Evolutionary conservation across 2,797 vertebrate genomes (phyloP).

Genomic region (Melanitta fusca): DNA sequence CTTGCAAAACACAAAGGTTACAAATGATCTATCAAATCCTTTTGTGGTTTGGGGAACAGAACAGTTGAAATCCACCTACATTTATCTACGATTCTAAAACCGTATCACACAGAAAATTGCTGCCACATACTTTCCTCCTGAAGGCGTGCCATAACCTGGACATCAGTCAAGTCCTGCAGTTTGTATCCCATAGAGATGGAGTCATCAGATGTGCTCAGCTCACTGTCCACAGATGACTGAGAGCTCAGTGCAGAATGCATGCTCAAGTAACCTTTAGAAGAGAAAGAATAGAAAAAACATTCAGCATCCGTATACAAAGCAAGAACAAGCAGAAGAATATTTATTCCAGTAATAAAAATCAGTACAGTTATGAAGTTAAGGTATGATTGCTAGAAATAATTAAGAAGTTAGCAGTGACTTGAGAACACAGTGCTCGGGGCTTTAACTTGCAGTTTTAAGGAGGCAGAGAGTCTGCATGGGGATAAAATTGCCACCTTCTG

Average conservation of each 20-base stretch:
- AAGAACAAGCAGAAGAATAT: neutral
- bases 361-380: neutral
- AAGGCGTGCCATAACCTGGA: slow-evolving; percentile 94
- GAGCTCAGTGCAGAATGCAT: slow-evolving; percentile 90
- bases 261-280: slow-evolving; percentile 80
- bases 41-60: neutral
- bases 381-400: neutral
- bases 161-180: slow-evolving; percentile 92
- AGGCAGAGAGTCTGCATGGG: neutral
- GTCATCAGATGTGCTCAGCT: slow-evolving; percentile 93
- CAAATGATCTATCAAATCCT: neutral
- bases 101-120: neutral
- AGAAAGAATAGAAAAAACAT: neutral
- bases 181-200: slow-evolving; percentile 97
- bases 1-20: neutral
- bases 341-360: neutral
- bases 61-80: neutral
- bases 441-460: neutral
- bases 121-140: slow-evolving; percentile 91
- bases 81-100: neutral
- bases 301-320: neutral
- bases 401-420: neutral
- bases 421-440: accelerated
- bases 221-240: slow-evolving; percentile 93
- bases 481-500: too few relatives aligned